Conservation (phyloP, 1,140 invertebrate genomes). For the Glossosoma conforme region DNA sequence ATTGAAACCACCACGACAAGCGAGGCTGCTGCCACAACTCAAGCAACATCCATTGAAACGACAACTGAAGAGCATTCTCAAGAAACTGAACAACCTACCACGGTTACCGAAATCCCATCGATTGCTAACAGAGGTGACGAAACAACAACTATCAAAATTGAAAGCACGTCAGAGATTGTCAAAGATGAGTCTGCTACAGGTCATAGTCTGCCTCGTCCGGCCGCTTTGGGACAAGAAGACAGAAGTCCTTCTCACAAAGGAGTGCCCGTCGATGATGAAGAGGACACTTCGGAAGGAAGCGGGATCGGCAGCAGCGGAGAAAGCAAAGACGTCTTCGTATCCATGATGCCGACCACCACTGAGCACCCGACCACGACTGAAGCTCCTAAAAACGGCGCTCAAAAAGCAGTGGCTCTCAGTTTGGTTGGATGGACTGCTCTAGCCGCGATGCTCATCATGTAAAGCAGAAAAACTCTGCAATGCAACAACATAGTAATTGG, state of each 20-base stretch:
- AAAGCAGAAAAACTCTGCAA: too few species aligned
- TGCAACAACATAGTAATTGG: too few species aligned
- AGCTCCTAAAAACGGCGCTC: constrained; percentile 12
- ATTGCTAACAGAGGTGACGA: not conserved
- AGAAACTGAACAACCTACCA: constrained; percentile 1
- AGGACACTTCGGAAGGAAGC: constrained; percentile 28
- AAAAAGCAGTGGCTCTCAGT: not conserved
- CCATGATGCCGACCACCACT: constrained; percentile 11
- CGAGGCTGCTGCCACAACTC: not conserved
- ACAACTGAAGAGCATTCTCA: not conserved
- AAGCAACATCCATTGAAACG: not conserved
- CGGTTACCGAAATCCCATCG: not conserved
- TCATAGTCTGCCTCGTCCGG: constrained; percentile 21
- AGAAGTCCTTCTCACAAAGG: constrained; percentile 17
- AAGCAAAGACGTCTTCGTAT: constrained; percentile 7
- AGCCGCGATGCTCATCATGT: constrained; percentile 2
- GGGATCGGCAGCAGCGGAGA: constrained; percentile 18
- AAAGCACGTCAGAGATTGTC: not conserved
- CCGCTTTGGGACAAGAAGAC: constrained; percentile 26
- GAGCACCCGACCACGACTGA: constrained; percentile 3
- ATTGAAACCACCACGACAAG: not conserved
- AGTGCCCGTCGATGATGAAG: constrained; percentile 29
- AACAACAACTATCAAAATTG: constrained; percentile 6
- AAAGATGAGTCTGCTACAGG: constrained; percentile 4
- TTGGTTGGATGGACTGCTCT: constrained; percentile 4